Evolutionary conservation across 2,113 vertebrate genomes (phyloP), one percentile per base, ranked within the genome.

Genomic region (Actinemys pallida): DNA sequence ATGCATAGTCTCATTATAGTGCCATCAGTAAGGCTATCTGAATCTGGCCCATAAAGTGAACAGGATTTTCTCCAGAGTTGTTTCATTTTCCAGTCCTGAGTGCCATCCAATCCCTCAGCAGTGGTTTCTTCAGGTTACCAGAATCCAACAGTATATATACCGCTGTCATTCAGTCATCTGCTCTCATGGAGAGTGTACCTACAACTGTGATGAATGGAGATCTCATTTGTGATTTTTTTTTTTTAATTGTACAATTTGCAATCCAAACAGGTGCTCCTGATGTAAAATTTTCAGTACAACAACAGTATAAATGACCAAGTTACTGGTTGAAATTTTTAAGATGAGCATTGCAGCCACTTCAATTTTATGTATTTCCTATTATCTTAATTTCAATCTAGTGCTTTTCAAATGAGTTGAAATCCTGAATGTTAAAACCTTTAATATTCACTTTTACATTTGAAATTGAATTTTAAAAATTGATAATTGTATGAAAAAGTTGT

Each of bases 391-490:
- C 47, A 83, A 6, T 62, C 88, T 62, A 62, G 50, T 80, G 75
- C 95, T 42, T 90, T 91, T 31, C 76, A 96, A 95, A 88, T 25
- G 91, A 96, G 84, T 56, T 92, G 85, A 92, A 91, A 96, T n/a
- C 39, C 49, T 82, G 50, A 85, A 94, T 86, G 45, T 76, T 87
- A 57, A 62, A 87, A 92, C 59, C 84, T 83, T 87, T 52, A 92
- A 92, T 87, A 39, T 50, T 92, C 53, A 83, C 45, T 83, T 78
- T 52, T 87, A 31, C 14, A 9, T 76, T 75, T 87, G 35, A 92
- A 92, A 53, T 79, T 59, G 57, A 79, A 87, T 47, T 92, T 76
- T 81, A 87, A 69, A 87, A 83, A 52, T 56, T 65, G 25, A 76
- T 92, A 87, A 82, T 92, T 72, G 65, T 53, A 87, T 27, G 47